A percentile compares a stretch with the other conserved stretches of the same genome.
phyloP scores from a whole-genome alignment of 2,888 invertebrate species.

The Thymelicus lineola region DNA sequence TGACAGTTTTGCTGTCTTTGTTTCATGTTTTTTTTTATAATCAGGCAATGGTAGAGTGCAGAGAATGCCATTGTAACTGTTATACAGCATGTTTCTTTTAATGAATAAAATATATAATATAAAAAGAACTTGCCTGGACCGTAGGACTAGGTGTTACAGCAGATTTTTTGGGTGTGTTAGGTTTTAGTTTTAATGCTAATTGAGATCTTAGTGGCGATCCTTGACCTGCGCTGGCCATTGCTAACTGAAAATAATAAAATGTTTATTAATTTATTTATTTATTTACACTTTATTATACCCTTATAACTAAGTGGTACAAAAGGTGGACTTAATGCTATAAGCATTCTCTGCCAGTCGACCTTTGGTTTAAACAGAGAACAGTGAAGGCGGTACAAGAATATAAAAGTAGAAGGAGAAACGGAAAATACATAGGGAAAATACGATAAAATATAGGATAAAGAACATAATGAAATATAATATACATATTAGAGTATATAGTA shows the following conservation, averaged over 20 bases:
- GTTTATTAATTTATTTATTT: too few species aligned
- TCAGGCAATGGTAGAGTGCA: background rate
- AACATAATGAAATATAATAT: too few species aligned
- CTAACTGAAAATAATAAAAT: slow-evolving; percentile 62
- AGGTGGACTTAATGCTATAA: too few species aligned
- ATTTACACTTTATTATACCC: too few species aligned
- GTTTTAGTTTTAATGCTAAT: slow-evolving; percentile 88
- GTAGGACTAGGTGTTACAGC: slow-evolving; percentile 76
- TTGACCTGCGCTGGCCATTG: slow-evolving; percentile 86
- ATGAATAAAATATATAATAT: background rate
- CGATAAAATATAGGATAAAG: too few species aligned
- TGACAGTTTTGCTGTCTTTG: background rate
- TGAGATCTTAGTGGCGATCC: slow-evolving; percentile 90
- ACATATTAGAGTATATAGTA: too few species aligned
- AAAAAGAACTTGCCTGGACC: slow-evolving; percentile 64
- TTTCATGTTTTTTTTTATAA: background rate
- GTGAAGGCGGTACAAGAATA: too few species aligned
- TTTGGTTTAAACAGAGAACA: too few species aligned
- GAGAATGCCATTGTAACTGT: background rate
- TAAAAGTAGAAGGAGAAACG: too few species aligned
- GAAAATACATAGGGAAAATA: too few species aligned
- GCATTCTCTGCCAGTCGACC: too few species aligned
- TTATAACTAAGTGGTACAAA: too few species aligned
- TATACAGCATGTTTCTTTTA: slow-evolving; percentile 17
- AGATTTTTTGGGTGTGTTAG: slow-evolving; percentile 82